phyloP scores from a whole-genome alignment of 92 coral and sea anemone species.

The Montipora capitata region DNA sequence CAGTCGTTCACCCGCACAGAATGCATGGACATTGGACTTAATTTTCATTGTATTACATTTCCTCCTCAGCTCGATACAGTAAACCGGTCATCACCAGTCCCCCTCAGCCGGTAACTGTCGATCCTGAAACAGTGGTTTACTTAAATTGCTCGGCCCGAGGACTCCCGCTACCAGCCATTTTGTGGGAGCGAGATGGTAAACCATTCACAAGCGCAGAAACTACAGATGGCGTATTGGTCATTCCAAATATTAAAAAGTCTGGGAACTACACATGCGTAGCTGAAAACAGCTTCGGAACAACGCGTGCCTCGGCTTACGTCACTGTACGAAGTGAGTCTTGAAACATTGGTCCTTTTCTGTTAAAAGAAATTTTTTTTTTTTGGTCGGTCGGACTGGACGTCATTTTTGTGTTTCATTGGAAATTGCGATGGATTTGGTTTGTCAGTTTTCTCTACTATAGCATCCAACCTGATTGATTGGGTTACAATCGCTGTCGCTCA shows the following conservation, averaged over 20 bases:
- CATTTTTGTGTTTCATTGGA: too few species aligned
- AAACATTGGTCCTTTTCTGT: neutral
- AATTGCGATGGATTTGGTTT: too few species aligned
- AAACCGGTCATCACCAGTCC: constrained; percentile 79
- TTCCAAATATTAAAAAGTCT: constrained; percentile 76
- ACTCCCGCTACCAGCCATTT: constrained; percentile 76
- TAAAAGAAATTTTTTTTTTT: too few species aligned
- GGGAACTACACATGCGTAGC: constrained; percentile 90
- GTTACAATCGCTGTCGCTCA: too few species aligned
- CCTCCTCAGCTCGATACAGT: neutral
- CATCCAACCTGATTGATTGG: too few species aligned
- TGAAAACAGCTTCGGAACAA: constrained; percentile 66
- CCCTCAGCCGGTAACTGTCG: constrained; percentile 81
- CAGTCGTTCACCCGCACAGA: too few species aligned
- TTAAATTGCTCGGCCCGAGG: constrained; percentile 91
- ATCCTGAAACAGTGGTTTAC: constrained; percentile 91
- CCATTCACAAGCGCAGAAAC: constrained; percentile 18
- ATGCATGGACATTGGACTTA: neutral
- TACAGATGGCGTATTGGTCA: constrained; percentile 58
- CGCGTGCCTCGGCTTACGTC: constrained; percentile 79
- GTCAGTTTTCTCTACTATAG: too few species aligned
- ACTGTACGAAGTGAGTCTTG: constrained; percentile 84
- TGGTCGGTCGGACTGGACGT: too few species aligned
- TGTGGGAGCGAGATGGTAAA: constrained; percentile 82
- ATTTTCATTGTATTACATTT: neutral